Conservation (phyloP, 2,888 invertebrate species). For the Scaptomyza caliginosa region DNA sequence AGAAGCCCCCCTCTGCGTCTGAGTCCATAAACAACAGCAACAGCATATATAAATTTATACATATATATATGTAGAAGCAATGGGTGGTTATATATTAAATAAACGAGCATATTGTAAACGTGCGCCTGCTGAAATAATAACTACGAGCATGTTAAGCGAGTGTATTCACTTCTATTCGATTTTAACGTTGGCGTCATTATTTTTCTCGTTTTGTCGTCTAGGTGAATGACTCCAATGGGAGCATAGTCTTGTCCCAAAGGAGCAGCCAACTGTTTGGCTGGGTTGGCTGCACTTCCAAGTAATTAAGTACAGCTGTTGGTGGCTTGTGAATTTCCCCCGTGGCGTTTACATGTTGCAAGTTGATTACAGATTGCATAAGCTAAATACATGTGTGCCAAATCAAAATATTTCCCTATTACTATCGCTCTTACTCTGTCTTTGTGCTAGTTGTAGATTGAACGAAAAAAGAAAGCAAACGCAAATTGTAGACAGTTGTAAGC, state of each 20-base stretch:
- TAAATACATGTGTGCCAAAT: slow-evolving; percentile 50
- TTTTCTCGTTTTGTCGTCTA: slow-evolving; percentile 30
- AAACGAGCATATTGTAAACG: slow-evolving; percentile 30
- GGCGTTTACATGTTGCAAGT: slow-evolving; percentile 29
- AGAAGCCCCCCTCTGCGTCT: slow-evolving; percentile 22
- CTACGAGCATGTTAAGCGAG: slow-evolving; percentile 41
- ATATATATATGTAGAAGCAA: slow-evolving; percentile 19
- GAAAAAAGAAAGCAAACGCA: slow-evolving; percentile 33
- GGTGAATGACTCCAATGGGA: slow-evolving; percentile 69
- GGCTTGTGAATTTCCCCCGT: slow-evolving; percentile 41
- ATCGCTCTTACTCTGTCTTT: neutral
- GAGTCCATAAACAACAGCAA: slow-evolving; percentile 43
- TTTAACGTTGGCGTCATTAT: slow-evolving; percentile 19
- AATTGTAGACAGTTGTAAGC: slow-evolving; percentile 3
- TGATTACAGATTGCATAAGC: slow-evolving; percentile 61
- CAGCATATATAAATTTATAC: neutral
- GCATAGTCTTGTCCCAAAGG: slow-evolving; percentile 10
- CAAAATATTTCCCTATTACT: neutral
- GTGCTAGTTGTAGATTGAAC: slow-evolving; percentile 18
- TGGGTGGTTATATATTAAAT: slow-evolving; percentile 63
- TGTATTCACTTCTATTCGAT: slow-evolving; percentile 53
- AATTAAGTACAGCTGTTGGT: slow-evolving; percentile 68
- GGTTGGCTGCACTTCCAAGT: slow-evolving; percentile 49
- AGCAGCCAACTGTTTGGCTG: neutral
- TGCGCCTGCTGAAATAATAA: slow-evolving; percentile 60